Evolutionary conservation across 2,888 invertebrate genomes (phyloP).

Genomic region (Pharmacophagus antenor): DNA sequence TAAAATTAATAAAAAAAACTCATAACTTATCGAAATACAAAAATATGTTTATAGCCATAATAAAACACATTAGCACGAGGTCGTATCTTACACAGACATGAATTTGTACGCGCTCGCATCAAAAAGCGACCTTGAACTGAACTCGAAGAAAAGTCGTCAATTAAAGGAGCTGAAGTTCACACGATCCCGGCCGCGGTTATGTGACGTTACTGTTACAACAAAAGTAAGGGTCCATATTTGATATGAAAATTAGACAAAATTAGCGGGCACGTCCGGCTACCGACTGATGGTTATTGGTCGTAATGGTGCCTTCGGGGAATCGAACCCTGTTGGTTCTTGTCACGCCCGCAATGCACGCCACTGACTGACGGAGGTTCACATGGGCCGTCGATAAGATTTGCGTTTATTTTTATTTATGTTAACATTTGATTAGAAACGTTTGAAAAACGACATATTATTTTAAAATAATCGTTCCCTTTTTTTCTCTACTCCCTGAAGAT

Average conservation of each 20-base stretch:
- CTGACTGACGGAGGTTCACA: slow-evolving; percentile 51
- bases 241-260: slow-evolving; percentile 81
- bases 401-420: neutral
- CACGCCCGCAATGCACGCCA: slow-evolving; percentile 70
- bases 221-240: slow-evolving; percentile 71
- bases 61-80: slow-evolving; percentile 66
- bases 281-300: slow-evolving; percentile 75
- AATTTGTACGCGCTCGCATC: slow-evolving; percentile 48
- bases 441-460: too few relatives aligned
- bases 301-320: slow-evolving; percentile 75
- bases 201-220: slow-evolving; percentile 57
- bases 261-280: slow-evolving; percentile 71
- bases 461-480: too few relatives aligned
- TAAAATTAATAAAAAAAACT: too few relatives aligned
- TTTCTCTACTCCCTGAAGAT: too few relatives aligned
- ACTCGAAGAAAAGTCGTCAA: slow-evolving; percentile 49
- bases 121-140: slow-evolving; percentile 50
- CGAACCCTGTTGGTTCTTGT: slow-evolving; percentile 59
- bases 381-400: slow-evolving; percentile 37
- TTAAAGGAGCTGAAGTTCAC: slow-evolving; percentile 68
- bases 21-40: too few relatives aligned
- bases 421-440: neutral
- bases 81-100: slow-evolving; percentile 50
- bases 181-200: slow-evolving; percentile 66
- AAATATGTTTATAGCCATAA: slow-evolving; percentile 72